phyloP scores from a whole-genome alignment of 2,797 vertebrate genomes.

The Sylvia borin region DNA sequence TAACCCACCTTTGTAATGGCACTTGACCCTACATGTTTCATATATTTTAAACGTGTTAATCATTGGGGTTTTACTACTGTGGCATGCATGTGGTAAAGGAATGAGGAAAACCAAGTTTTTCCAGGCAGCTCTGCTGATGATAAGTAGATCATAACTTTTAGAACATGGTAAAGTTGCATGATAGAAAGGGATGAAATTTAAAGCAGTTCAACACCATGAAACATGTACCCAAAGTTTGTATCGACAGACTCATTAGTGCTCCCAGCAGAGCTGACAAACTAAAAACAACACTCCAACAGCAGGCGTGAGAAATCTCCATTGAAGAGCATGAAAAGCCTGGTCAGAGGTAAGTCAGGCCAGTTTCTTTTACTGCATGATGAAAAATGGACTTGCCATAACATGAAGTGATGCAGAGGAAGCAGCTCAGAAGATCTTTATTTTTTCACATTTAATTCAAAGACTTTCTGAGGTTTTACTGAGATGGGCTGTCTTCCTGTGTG shows the following conservation, averaged over 20 bases:
- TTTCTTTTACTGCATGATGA: not conserved
- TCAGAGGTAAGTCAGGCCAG: not conserved
- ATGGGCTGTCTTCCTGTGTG: not conserved
- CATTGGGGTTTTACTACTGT: not conserved
- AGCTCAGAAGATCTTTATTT: not conserved
- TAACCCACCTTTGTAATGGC: not conserved
- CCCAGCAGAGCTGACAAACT: not conserved
- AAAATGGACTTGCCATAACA: not conserved
- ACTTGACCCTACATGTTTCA: not conserved
- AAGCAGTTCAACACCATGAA: not conserved
- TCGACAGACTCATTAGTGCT: not conserved
- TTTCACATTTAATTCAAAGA: slow-evolving; percentile 6
- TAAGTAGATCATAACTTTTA: not conserved
- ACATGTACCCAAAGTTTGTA: not conserved
- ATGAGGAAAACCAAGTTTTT: not conserved
- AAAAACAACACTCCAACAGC: not conserved
- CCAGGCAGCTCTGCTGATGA: not conserved
- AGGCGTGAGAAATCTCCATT: not conserved
- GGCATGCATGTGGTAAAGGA: not conserved
- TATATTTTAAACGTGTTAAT: not conserved
- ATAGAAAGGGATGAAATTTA: not conserved
- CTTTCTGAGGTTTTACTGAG: not conserved
- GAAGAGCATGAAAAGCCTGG: not conserved
- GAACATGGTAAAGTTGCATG: not conserved
- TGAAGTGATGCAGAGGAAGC: not conserved